Evolutionary conservation across 2,888 invertebrate genomes (phyloP).

Genomic region (Tachina grossa): DNA sequence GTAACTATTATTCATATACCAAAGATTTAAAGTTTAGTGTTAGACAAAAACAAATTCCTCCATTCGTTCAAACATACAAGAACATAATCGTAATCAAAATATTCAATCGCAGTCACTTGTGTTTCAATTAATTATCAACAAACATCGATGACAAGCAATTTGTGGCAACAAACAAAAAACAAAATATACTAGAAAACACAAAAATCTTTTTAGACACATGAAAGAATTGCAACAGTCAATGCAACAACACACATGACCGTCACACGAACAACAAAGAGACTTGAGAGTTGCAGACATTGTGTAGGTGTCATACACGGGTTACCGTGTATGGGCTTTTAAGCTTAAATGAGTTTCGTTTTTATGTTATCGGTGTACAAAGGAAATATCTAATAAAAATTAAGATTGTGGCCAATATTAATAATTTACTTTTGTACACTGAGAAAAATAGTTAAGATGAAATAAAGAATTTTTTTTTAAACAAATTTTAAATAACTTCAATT

Average conservation of each 20-base stretch:
- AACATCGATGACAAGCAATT: conserved; percentile 74
- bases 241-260: conserved; percentile 20
- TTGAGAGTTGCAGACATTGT: not conserved
- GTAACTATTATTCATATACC: conserved; percentile 11
- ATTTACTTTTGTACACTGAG: conserved; percentile 13
- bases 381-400: conserved; percentile 44
- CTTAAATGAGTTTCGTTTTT: conserved; percentile 46
- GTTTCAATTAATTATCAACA: conserved; percentile 72
- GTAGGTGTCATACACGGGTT: conserved; percentile 46
- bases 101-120: conserved; percentile 66
- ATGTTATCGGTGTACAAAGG: conserved; percentile 41
- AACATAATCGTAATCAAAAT: conserved; percentile 51
- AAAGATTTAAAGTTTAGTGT: conserved; percentile 1
- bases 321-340: conserved; percentile 40
- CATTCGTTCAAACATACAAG: conserved; percentile 4
- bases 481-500: too few species aligned
- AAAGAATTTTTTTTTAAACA: too few species aligned
- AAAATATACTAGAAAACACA: not conserved
- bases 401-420: conserved; percentile 36
- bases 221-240: conserved; percentile 41
- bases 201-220: conserved; percentile 12
- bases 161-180: conserved; percentile 48
- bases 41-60: not conserved
- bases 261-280: conserved; percentile 1
- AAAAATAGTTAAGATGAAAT: not conserved